Base-by-base conservation (phyloP, 2,888 invertebrate species). In the Linnaemya tessellans region DNA sequence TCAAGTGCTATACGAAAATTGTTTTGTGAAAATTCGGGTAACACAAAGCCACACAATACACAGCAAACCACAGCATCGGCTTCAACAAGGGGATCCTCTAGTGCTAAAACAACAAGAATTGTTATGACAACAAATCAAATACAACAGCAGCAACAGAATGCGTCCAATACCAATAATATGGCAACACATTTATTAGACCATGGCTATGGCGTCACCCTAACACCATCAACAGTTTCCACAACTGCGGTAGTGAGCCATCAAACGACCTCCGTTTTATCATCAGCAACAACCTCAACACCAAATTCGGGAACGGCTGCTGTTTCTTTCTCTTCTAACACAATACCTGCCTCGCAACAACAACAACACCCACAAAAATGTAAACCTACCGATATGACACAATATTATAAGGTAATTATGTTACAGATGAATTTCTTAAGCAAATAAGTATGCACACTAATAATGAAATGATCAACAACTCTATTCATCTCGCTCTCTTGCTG, bases 181-280 rank as follows among this genome's bases (percentile, higher is more conserved):
- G 91, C 91, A 49, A 89, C 91, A 30, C 97, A 97, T 93, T 94
- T 97, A 89, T 94, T 96, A 89, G 97, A 97, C 93, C 97, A 97
- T 91, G 97, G 96, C 89, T 97, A 97, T 93, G 97, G 97, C 88
- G 96, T 96, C 89, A 96, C 96, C 87, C 96, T 96, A 86, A 49
- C 87, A 18, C 65, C 87, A 13, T 64, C 88, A 43, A 54, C 79
- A 13, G 75, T 71, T 43, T 35, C 95, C 95, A 92, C 94, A 95
- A 88, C 93, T 94, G 90, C 93, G 94, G 54, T 84, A 62, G 56
- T 65, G 80, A 70, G 80, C 71, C 81, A 83, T 79, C 83, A 75
- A 84, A 70, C 84, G 49, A 20, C 87, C 67, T 43, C 82, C 9
- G 62, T 75, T 35, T 58, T 71, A 46, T 79, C 80, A n/a, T 87